These are phyloP conservation scores for Hemaris fuciformis DNA, from an alignment of 2,888 invertebrate genomes.

Conservation along the genomic window DNA sequence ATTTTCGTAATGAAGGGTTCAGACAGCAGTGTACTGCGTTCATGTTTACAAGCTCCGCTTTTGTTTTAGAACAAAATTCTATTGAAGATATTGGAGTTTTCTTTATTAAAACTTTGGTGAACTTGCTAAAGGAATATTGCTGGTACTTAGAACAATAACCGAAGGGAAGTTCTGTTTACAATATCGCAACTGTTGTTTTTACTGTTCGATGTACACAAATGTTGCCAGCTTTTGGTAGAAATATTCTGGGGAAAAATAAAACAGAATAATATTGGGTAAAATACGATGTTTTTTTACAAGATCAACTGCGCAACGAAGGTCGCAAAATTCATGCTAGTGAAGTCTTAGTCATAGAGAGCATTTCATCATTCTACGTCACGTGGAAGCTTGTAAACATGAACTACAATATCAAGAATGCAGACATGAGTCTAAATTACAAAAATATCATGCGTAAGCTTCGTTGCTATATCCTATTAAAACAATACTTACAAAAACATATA, in stretches of 20 bases:
- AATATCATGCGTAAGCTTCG: too few species aligned
- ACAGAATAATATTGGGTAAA: too few species aligned
- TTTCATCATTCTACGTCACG: too few species aligned
- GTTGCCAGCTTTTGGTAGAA: not conserved
- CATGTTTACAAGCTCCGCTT: not conserved
- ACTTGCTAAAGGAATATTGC: slow-evolving; percentile 1
- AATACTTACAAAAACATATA: too few species aligned
- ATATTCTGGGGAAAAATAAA: not conserved
- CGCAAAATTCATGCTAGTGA: too few species aligned
- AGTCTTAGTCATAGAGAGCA: too few species aligned
- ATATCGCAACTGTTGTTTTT: not conserved
- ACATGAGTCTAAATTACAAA: too few species aligned
- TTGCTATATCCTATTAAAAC: too few species aligned
- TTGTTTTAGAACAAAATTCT: not conserved
- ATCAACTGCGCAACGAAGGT: too few species aligned
- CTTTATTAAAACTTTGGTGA: slow-evolving; percentile 12
- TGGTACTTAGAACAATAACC: not conserved
- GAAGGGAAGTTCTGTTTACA: not conserved
- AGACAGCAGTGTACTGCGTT: not conserved
- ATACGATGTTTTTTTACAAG: too few species aligned
- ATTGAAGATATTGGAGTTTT: not conserved
- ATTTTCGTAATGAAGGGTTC: not conserved
- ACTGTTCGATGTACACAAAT: not conserved
- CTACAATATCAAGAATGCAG: too few species aligned
- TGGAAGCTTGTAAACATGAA: too few species aligned